These are phyloP conservation scores for Ceryle rudis DNA, from an alignment of 2,797 vertebrate genomes.

Conservation along the genomic window DNA sequence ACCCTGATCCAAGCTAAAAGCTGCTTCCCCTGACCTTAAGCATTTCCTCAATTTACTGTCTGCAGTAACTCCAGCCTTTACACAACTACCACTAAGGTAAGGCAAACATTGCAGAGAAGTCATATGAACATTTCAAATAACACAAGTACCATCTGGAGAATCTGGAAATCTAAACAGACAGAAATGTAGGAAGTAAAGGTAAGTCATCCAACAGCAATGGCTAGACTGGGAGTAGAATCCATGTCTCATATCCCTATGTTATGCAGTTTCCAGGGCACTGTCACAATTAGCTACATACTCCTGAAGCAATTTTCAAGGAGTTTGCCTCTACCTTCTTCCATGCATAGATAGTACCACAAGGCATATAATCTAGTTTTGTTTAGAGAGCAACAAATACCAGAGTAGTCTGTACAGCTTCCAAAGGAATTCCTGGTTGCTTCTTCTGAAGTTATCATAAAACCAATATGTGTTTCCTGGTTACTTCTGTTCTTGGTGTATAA, in stretches of 20 bases:
- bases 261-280: not conserved
- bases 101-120: not conserved
- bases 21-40: not conserved
- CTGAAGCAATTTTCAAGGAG: not conserved
- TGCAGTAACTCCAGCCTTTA: not conserved
- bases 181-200: not conserved
- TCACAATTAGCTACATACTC: not conserved
- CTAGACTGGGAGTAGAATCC: not conserved
- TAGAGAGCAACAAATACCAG: not conserved
- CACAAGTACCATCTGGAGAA: not conserved
- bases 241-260: accelerated
- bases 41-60: accelerated
- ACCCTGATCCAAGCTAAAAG: not conserved
- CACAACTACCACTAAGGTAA: not conserved
- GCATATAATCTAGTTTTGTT: not conserved
- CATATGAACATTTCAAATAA: not conserved
- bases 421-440: not conserved
- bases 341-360: not conserved
- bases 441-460: not conserved
- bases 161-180: not conserved
- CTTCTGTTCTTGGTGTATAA: no score
- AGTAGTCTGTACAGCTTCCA: not conserved
- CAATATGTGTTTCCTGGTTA: not conserved
- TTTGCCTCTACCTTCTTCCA: not conserved
- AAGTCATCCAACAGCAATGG: not conserved